Conservation (phyloP, 2,113 vertebrate species). For the Tympanuchus pallidicinctus region DNA sequence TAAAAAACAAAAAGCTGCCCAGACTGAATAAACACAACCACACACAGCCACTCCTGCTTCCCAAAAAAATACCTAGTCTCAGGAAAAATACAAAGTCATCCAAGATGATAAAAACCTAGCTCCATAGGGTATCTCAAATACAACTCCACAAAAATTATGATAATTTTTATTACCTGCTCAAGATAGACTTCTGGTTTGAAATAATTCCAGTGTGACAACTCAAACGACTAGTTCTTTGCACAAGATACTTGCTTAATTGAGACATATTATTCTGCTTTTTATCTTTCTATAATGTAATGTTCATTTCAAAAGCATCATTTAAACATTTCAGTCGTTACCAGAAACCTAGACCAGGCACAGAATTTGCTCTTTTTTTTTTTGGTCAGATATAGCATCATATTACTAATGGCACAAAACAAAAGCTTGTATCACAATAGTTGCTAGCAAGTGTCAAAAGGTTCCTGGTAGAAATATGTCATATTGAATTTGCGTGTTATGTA, state of each 20-base stretch:
- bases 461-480: neutral
- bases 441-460: neutral
- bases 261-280: neutral
- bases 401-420: neutral
- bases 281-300: neutral
- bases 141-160: constrained; percentile 1
- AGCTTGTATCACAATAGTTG: rapidly evolving
- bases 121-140: neutral
- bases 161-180: constrained; percentile 43
- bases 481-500: neutral
- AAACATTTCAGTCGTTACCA: neutral
- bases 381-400: neutral
- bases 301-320: neutral
- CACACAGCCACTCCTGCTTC: constrained; percentile 1
- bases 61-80: neutral
- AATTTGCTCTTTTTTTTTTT: neutral
- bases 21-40: constrained; percentile 30
- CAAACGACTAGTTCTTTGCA: neutral
- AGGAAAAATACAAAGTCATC: constrained; percentile 34
- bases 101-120: constrained; percentile 42
- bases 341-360: neutral
- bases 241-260: neutral
- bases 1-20: neutral
- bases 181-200: constrained; percentile 5
- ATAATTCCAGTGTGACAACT: neutral